Conservation (phyloP, 2,113 vertebrate species). For the Rhinoptilus africanus region DNA sequence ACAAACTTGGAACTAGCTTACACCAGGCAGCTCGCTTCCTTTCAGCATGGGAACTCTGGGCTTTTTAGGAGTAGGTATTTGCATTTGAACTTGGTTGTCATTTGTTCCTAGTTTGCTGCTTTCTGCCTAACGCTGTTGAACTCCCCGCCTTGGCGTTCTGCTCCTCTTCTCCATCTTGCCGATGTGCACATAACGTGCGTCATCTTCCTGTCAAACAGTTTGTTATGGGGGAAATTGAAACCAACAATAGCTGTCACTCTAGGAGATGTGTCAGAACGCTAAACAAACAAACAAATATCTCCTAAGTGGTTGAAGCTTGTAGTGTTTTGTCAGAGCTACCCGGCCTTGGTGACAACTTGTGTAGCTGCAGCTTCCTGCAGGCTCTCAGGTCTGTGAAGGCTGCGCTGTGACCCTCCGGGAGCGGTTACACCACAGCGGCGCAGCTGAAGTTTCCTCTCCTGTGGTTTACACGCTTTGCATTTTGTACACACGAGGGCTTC, state of each 20-base stretch:
- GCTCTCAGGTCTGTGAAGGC: not conserved
- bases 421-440: constrained; percentile 37
- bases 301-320: not conserved
- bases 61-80: not conserved
- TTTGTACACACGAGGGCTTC: not conserved
- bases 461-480: not conserved
- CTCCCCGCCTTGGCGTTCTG: not conserved
- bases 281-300: not conserved
- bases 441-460: constrained; percentile 26
- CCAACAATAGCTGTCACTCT: not conserved
- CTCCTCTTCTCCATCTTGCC: not conserved
- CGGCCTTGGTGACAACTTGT: not conserved
- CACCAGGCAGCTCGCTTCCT: not conserved
- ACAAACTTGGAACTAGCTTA: not conserved
- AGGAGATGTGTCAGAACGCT: not conserved
- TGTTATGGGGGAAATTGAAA: not conserved
- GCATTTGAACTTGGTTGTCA: not conserved
- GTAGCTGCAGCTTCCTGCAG: not conserved
- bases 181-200: rapidly evolving
- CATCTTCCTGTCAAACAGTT: not conserved
- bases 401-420: not conserved
- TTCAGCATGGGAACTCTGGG: not conserved
- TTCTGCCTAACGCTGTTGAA: not conserved
- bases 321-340: not conserved
- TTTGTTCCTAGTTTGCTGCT: not conserved